A percentile compares a stretch with the other conserved stretches of the same genome.
phyloP scores from a whole-genome alignment of 2,888 invertebrate genomes.

The Campaea margaritaria region DNA sequence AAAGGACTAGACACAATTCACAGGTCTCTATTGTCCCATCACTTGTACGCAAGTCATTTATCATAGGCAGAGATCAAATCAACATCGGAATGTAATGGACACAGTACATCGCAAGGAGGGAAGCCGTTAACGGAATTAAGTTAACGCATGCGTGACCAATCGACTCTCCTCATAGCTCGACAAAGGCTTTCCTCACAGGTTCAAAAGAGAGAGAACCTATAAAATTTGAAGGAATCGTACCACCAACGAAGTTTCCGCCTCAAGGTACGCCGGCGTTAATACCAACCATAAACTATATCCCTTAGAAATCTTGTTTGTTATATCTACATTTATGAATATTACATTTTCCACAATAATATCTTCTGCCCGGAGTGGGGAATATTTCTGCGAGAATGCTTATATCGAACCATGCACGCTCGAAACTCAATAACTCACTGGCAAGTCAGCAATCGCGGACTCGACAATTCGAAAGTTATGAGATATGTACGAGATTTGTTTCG shows the following conservation, averaged over 20 bases:
- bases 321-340: conserved; percentile 36
- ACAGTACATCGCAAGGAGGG: conserved; percentile 36
- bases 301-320: conserved; percentile 21
- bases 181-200: conserved; percentile 15
- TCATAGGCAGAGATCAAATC: conserved; percentile 58
- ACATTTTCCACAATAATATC: conserved; percentile 34
- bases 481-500: conserved; percentile 45
- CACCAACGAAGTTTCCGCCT: conserved; percentile 27
- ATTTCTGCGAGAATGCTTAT: conserved; percentile 42
- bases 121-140: conserved; percentile 41
- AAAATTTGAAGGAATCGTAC: conserved; percentile 17
- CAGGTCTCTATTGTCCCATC: conserved; percentile 21
- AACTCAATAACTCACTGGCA: conserved; percentile 51
- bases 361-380: conserved; percentile 35
- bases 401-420: conserved; percentile 43
- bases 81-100: conserved; percentile 55
- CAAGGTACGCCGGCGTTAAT: conserved; percentile 13
- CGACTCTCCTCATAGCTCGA: conserved; percentile 21
- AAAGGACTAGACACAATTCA: not conserved
- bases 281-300: conserved; percentile 24
- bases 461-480: conserved; percentile 52
- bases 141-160: conserved; percentile 35
- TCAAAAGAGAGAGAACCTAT: conserved; percentile 22
- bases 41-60: conserved; percentile 48
- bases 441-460: conserved; percentile 49